phyloP scores from a whole-genome alignment of 2,888 invertebrate species.

The Drosophila putrida region DNA sequence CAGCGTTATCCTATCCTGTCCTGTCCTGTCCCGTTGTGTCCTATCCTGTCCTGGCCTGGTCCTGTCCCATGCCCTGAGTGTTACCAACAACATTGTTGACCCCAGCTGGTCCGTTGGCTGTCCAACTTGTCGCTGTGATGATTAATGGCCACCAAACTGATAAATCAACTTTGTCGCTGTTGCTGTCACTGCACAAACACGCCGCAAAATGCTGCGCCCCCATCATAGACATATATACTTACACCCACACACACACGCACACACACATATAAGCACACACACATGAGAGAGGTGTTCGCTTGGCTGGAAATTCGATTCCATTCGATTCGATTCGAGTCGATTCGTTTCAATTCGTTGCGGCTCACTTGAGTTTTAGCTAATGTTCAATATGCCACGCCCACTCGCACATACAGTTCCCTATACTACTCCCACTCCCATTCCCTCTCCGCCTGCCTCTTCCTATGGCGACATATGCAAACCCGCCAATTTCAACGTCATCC shows the following conservation, averaged over 20 bases:
- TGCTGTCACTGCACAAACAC: conserved; percentile 78
- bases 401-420: conserved; percentile 1
- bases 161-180: conserved; percentile 82
- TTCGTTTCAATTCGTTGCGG: conserved; percentile 74
- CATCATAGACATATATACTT: conserved; percentile 27
- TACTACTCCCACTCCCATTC: background rate
- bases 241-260: conserved; percentile 1
- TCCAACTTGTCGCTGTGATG: conserved; percentile 82
- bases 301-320: conserved; percentile 58
- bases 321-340: conserved; percentile 46
- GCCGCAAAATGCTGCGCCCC: conserved; percentile 74
- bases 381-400: conserved; percentile 75
- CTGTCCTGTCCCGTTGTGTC: conserved; percentile 2
- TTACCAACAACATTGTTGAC: conserved; percentile 67
- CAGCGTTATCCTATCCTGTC: conserved; percentile 18
- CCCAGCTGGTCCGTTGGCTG: conserved; percentile 80
- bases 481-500: conserved; percentile 61
- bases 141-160: conserved; percentile 82
- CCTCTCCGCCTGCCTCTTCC: conserved; percentile 5
- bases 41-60: background rate
- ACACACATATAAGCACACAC: conserved; percentile 20
- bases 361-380: conserved; percentile 80
- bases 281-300: conserved; percentile 16
- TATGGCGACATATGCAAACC: conserved; percentile 73
- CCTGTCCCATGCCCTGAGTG: conserved; percentile 24